Evolutionary conservation across 1,140 invertebrate genomes (phyloP).

Genomic region (Aphaenogaster rudis): DNA sequence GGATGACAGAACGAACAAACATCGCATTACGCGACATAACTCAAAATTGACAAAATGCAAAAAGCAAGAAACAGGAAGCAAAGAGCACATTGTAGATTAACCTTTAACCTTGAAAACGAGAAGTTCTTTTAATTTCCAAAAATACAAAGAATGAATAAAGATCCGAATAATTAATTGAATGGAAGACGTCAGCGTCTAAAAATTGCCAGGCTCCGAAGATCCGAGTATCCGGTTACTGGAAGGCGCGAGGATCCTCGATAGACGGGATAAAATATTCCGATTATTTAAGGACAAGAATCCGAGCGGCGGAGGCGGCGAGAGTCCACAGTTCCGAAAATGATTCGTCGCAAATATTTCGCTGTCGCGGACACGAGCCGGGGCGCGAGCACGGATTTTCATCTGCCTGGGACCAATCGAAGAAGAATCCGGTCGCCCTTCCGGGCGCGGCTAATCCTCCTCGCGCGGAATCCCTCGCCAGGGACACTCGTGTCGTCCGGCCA

Average conservation of each 20-base stretch:
- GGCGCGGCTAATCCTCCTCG: constrained; percentile 28
- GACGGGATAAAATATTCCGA: neutral
- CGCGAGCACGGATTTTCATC: constrained; percentile 24
- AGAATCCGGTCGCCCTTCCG: constrained; percentile 33
- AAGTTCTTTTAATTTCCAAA: neutral
- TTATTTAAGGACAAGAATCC: constrained; percentile 35
- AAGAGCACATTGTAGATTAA: no score
- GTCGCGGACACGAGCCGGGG: neutral
- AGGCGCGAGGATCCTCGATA: neutral
- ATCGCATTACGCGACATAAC: no score
- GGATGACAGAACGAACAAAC: no score
- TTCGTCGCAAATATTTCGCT: constrained; percentile 38
- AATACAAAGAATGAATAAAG: neutral
- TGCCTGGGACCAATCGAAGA: constrained; percentile 36
- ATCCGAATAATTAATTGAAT: constrained; percentile 8
- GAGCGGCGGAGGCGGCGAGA: neutral
- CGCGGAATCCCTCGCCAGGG: constrained; percentile 20
- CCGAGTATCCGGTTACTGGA: neutral
- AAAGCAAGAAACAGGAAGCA: no score
- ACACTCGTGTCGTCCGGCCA: neutral
- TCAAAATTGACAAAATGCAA: no score
- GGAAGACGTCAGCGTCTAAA: neutral
- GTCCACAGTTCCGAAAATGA: constrained; percentile 3
- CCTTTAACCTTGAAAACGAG: neutral
- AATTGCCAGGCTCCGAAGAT: neutral